phyloP scores from a whole-genome alignment of 2,113 vertebrate species.

The Rhea americana region DNA sequence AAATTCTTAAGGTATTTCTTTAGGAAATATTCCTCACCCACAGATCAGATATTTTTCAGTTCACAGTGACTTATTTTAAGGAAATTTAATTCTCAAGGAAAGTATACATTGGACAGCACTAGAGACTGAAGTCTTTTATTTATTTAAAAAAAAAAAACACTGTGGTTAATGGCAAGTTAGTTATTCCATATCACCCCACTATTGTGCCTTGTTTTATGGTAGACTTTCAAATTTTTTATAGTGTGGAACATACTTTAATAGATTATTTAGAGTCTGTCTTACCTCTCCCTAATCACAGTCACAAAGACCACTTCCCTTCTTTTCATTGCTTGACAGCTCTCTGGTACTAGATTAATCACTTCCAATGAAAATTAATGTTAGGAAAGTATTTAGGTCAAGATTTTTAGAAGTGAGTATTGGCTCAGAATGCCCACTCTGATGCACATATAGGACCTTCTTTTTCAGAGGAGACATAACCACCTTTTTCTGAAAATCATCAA shows the following conservation, averaged over 20 bases:
- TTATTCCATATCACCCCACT: neutral
- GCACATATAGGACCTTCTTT: rapidly evolving
- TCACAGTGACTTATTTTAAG: neutral
- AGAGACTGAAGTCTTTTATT: neutral
- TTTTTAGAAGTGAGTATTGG: neutral
- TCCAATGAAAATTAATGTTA: neutral
- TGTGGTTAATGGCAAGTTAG: slow-evolving; percentile 1
- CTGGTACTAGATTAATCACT: neutral
- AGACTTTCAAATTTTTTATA: neutral
- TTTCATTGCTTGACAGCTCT: neutral
- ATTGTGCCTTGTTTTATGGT: neutral
- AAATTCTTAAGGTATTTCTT: slow-evolving; percentile 3
- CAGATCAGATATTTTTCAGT: neutral
- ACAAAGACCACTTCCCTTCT: neutral
- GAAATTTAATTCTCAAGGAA: slow-evolving; percentile 4
- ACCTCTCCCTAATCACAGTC: neutral
- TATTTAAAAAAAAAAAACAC: slow-evolving; percentile 13
- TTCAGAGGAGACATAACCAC: neutral
- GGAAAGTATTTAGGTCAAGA: neutral
- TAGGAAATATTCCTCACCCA: neutral
- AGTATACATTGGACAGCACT: slow-evolving; percentile 11
- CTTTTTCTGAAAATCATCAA: neutral
- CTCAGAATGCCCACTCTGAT: neutral
- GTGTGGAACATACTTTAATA: slow-evolving; percentile 24
- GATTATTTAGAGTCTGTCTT: neutral